Conservation (phyloP, 2,113 vertebrate species). For the Falcunculus frontatus region DNA sequence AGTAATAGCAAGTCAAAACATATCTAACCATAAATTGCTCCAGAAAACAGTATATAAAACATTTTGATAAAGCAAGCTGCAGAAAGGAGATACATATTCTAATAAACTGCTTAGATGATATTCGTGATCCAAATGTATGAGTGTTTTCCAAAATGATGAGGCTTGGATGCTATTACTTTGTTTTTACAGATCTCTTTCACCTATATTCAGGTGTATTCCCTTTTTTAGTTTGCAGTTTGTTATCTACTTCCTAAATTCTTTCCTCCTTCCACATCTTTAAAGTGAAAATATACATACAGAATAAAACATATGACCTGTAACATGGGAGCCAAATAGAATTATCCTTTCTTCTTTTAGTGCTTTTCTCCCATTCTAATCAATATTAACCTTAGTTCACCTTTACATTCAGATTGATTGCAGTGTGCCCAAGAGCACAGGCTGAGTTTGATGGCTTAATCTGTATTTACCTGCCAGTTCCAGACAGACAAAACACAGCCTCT, state of each 20-base stretch:
- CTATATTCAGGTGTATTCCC: constrained; percentile 6
- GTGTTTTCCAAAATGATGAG: constrained; percentile 42
- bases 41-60: constrained; percentile 18
- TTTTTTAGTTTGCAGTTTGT: constrained; percentile 25
- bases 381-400: not conserved
- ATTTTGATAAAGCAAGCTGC: constrained; percentile 43
- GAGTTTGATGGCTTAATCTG: not conserved
- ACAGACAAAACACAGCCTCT: not conserved
- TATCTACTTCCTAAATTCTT: constrained; percentile 10
- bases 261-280: not conserved
- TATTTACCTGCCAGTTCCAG: not conserved
- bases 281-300: not conserved
- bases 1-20: constrained; percentile 11
- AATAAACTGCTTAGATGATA: constrained; percentile 50
- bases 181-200: constrained; percentile 22
- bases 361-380: not conserved
- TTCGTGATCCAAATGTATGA: not conserved
- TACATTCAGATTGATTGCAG: not conserved
- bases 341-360: not conserved
- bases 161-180: not conserved
- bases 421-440: not conserved
- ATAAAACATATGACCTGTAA: not conserved
- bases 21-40: constrained; percentile 26
- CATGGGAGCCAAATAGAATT: not conserved
- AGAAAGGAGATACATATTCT: constrained; percentile 46